Evolutionary conservation across 2,113 vertebrate species (phyloP).

Genomic region (Myiagra hebetior): DNA sequence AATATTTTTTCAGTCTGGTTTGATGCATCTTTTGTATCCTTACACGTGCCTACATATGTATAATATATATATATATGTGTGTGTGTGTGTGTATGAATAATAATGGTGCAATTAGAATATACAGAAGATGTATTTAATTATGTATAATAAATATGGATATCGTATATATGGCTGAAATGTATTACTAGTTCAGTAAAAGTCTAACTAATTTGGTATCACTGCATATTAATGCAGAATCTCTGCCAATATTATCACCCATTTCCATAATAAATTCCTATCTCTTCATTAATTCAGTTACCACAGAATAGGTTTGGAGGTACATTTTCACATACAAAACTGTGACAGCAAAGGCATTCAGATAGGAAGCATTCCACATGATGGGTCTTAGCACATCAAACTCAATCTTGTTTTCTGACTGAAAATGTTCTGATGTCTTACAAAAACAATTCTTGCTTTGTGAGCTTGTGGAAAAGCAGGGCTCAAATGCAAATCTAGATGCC

Average conservation of each 20-base stretch:
- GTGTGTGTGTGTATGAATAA: background rate
- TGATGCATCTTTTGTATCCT: background rate
- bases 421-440: background rate
- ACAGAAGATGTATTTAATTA: background rate
- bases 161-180: background rate
- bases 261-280: background rate
- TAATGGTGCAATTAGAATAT: background rate
- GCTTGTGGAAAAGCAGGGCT: background rate
- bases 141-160: background rate
- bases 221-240: background rate
- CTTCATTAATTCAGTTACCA: background rate
- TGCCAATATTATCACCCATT: background rate
- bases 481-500: background rate
- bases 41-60: rapidly evolving
- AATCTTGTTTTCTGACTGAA: background rate
- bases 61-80: no score
- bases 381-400: background rate
- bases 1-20: background rate
- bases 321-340: background rate
- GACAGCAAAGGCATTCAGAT: background rate
- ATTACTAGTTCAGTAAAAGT: background rate
- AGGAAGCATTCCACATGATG: background rate
- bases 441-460: background rate
- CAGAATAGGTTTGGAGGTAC: background rate
- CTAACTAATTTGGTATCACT: background rate